These are phyloP conservation scores for Cavia aperea DNA, from an alignment of 2,113 vertebrate genomes.

Conservation along the genomic window DNA sequence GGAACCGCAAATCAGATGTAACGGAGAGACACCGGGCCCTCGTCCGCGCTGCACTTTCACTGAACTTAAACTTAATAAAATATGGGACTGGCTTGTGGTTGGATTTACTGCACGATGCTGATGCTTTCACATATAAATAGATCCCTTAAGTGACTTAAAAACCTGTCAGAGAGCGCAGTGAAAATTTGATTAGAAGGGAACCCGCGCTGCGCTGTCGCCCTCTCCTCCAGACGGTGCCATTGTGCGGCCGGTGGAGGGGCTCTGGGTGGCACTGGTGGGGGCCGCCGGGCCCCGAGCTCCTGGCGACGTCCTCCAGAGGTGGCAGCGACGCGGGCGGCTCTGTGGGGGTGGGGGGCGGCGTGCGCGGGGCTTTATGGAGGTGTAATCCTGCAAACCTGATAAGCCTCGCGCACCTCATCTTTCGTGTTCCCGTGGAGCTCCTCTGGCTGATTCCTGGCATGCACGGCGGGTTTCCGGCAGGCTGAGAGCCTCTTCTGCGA, in stretches of 20 bases:
- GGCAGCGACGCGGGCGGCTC: background rate
- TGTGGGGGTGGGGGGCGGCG: background rate
- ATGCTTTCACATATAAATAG: conserved; percentile 87
- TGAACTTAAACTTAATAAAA: conserved; percentile 97
- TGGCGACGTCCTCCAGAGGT: conserved; percentile 54
- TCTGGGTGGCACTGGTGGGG: conserved; percentile 23
- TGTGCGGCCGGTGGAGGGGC: conserved; percentile 57
- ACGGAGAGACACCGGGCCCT: conserved; percentile 88
- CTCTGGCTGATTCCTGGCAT: background rate
- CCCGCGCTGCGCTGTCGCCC: conserved; percentile 59
- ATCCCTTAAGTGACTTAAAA: conserved; percentile 87
- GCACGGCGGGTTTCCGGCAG: accelerated
- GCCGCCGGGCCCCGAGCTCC: conserved; percentile 54
- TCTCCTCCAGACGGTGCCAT: conserved; percentile 64
- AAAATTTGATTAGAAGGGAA: conserved; percentile 87
- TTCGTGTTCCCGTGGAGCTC: conserved; percentile 22
- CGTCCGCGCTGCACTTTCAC: conserved; percentile 90
- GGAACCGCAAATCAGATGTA: conserved; percentile 96
- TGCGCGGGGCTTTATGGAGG: conserved; percentile 55
- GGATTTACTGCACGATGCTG: conserved; percentile 91
- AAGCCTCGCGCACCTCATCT: conserved; percentile 68
- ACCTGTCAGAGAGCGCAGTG: conserved; percentile 87
- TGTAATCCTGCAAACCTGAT: conserved; percentile 70
- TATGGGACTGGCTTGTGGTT: conserved; percentile 82
- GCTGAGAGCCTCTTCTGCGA: background rate